Base-by-base conservation (phyloP, 2,888 invertebrate genomes). In the Aphrophora alni region DNA sequence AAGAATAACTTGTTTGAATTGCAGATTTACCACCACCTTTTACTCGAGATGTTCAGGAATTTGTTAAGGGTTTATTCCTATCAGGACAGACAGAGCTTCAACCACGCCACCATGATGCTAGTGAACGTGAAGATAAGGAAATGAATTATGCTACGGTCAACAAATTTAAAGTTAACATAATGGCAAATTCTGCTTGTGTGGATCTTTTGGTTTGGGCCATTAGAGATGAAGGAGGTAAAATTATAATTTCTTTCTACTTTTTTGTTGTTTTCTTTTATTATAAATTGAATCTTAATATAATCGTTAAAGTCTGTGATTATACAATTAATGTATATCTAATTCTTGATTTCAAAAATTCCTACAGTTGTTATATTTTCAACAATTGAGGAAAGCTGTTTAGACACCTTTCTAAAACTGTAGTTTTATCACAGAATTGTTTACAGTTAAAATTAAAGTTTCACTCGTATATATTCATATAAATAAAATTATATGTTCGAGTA, bases 181-280 rank as follows among this genome's bases (percentile, higher is more conserved):
- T 97, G 93, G 97, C 98, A 0, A 98, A 98, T 89, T 97, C 98
- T 0, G 98, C 98, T 0, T 99, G 98, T 87, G 97, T 99, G 0
- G 98, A 99, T 88, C 90, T 99, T 8, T 91, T 99, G 0, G 98
- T 99, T 38, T 99, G 99, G 99, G 98, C 98, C 0, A 97, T 98
- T 84, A 95, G 95, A 0, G 98, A 98, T 88, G 98, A 98, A 90
- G 95, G 96, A 87, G 97, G 98, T 97, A 44, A 17, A 33, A 44
- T 72, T 26, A 14, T 68, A 76, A 68, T 68, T 74, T 33, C 27
- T 51, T 79, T 33, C 33, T 33, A 75, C 70, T 70, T 73, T 73
- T 24, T 38, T 28, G 80, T 86, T 85, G 83, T 87, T 84, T 70
- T 59, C 21, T 17, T 26, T 44, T 72, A 10, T 79, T n/a, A 33